Evolutionary conservation across 2,888 invertebrate species (phyloP), one percentile per base, ranked within the genome.

Genomic region (Poecilus cupreus): DNA sequence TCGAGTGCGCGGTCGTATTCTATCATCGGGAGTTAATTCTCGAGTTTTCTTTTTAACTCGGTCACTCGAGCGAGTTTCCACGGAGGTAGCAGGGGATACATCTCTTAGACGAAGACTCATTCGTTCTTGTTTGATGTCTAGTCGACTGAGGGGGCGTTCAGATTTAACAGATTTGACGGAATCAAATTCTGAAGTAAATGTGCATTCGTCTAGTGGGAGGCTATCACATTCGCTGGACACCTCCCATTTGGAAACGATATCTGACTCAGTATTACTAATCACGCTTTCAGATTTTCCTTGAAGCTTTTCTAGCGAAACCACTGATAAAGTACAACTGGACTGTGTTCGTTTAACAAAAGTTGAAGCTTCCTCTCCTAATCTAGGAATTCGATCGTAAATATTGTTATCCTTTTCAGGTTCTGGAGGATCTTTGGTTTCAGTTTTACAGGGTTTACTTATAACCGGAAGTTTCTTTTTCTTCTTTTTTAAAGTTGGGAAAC

Each of bases 401-500:
- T 83, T 72, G 13, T 49, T 81, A 60, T 75, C 77, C 51, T 80
- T 82, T 24, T 72, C 70, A 18, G 22, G n/a, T 46, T 72, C 46
- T 13, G 37, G 8, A 20, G 16, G 6, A 60, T 26, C 60, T 60
- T 60, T 68, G 37, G 60, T 72, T 22, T 89, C 83, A 46, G 49
- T 82, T 83, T 82, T 83, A 80, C 43, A 75, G 13, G 76, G 82
- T 60, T 84, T 83, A 54, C 20, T 10, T 1, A 83, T 82, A 13
- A 84, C 74, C 10, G 83, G 82, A 2, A 82, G 78, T 85, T 93
- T 95, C 87, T 95, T 94, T 87, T 96, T 96, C 89, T 96, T 96
- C 87, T 93, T 94, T 86, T 95, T 95, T 13, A 95, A 90, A 20
- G 93, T 95, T 0, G 97, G 97, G 88, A 97, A 97, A 2, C 97